A percentile compares a stretch with the other conserved stretches of the same genome.
phyloP scores from a whole-genome alignment of 2,113 vertebrate species.

The Mastomys natalensis region DNA sequence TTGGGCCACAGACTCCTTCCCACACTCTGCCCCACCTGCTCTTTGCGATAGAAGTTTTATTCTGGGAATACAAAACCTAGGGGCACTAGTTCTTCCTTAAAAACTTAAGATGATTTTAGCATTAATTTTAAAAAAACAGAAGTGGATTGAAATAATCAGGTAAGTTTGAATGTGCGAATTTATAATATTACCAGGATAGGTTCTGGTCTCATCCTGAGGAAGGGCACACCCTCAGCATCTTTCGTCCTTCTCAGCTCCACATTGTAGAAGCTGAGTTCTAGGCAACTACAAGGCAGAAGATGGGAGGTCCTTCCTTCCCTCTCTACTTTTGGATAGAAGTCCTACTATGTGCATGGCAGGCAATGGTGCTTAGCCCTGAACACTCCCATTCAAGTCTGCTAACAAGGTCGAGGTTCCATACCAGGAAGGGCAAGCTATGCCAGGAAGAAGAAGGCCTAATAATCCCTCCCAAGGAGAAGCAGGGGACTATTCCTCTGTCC shows the following conservation, averaged over 20 bases:
- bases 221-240: neutral
- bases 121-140: neutral
- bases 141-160: neutral
- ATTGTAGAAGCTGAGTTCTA: neutral
- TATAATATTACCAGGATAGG: neutral
- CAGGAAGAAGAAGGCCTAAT: neutral
- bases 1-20: neutral
- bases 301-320: neutral
- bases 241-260: neutral
- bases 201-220: neutral
- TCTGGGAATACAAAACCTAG: neutral
- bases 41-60: neutral
- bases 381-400: neutral
- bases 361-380: neutral
- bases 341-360: neutral
- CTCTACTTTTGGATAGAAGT: neutral
- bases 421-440: neutral
- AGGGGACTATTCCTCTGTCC: too few species aligned
- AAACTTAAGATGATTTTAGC: neutral
- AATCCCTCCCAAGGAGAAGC: neutral
- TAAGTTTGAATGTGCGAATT: neutral
- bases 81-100: neutral
- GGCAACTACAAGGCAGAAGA: conserved; percentile 13
- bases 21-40: neutral
- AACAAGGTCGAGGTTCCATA: neutral